Base-by-base conservation (phyloP, 2,888 invertebrate genomes). In the Clitarchus hookeri region DNA sequence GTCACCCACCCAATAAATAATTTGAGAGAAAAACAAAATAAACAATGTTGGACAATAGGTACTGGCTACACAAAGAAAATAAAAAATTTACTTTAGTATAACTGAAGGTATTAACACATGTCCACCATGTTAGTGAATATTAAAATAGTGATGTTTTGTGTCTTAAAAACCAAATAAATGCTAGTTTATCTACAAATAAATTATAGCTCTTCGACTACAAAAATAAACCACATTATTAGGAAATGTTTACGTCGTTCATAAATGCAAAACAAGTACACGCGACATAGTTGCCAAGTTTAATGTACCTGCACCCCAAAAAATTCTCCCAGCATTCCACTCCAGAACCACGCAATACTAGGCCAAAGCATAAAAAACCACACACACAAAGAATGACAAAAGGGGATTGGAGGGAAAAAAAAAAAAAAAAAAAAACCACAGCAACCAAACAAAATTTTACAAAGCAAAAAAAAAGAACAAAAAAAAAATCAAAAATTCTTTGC, bases 401-500 rank as follows among this genome's bases (percentile, higher is more conserved):
- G 44, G 25, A 85, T 25, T 80, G 44, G 82, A n/a, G 53, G 16
- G 44, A 8, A 79, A 44, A 19, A 65, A 19, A 65, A 8, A 79
- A 44, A 19, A 65, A 19, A 65, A 85, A 80, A 36, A 36, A 48
- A 48, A 53, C 26, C 26, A 44, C 25, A 44, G 44, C 36, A 36
- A 80, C 44, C 44, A 48, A 65, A 65, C 3, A 19, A 85, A 25
- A 53, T 85, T 36, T 44, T 85, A 48, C 80, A 78, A 53, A 53
- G 44, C 23, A 44, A 27, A 44, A 44, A 19, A 19, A 6, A 87
- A 87, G 36, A 36, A 36, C 36, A 36, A 36, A 36, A 36, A 36
- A 36, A 36, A 85, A 87, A 88, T 86, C 86, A 86, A 86, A 87
- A 86, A 87, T 87, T 84, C 82, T 85, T 86, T 84, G 83, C 36